Conservation (phyloP, 2,113 vertebrate species). For the Indicator maculatus region DNA sequence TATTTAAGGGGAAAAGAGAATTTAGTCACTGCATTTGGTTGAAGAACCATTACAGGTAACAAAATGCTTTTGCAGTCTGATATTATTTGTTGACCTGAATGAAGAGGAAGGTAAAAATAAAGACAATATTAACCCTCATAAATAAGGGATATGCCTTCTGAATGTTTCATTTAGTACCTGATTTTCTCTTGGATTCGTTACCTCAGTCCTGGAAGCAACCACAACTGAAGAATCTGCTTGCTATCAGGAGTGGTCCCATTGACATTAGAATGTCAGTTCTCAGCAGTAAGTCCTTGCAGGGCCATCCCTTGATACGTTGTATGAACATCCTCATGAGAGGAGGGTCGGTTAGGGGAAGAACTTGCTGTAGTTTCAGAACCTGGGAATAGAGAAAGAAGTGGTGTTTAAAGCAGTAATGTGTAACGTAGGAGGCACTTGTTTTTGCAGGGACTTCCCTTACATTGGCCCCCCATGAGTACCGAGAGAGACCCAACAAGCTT, state of each 20-base stretch:
- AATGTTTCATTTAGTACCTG: constrained; percentile 39
- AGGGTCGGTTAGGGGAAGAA: neutral
- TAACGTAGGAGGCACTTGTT: neutral
- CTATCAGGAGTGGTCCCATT: neutral
- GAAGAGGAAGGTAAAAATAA: neutral
- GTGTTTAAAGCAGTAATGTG: neutral
- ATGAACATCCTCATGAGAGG: neutral
- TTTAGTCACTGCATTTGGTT: constrained; percentile 16
- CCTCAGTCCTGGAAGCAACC: neutral
- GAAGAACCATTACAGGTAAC: constrained; percentile 7
- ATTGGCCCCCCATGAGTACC: neutral
- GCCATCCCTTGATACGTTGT: neutral
- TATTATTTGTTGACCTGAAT: constrained; percentile 27
- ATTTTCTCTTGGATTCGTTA: constrained; percentile 7
- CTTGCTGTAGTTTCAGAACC: neutral
- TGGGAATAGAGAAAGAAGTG: neutral
- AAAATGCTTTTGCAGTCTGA: neutral
- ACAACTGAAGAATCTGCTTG: neutral
- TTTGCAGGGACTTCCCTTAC: neutral
- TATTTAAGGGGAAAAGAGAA: constrained; percentile 57
- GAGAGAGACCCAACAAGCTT: neutral
- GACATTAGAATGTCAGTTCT: neutral
- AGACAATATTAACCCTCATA: constrained; percentile 30
- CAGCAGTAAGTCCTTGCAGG: neutral
- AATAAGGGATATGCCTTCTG: constrained; percentile 11